Conservation (phyloP, 2,797 vertebrate genomes). For the Rhinogobio ventralis region DNA sequence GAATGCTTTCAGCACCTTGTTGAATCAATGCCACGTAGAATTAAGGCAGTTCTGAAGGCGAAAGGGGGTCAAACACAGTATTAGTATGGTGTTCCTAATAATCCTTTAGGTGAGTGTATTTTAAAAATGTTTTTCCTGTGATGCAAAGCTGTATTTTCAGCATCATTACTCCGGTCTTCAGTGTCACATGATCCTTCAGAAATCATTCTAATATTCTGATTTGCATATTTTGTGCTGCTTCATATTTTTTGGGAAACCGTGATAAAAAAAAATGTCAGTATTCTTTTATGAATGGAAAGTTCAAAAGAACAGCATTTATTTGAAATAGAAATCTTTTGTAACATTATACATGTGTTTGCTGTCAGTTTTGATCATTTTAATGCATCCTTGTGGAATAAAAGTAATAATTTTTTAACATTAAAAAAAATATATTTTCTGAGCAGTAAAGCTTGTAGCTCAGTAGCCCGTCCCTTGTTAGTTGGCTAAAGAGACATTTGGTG, state of each 20-base stretch:
- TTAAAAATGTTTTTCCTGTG: background rate
- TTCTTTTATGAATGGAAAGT: too few relatives aligned
- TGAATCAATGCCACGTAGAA: too few relatives aligned
- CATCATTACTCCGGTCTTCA: background rate
- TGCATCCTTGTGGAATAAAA: background rate
- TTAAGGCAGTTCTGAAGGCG: too few relatives aligned
- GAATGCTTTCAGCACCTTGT: too few relatives aligned
- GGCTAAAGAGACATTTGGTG: background rate
- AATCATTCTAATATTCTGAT: background rate
- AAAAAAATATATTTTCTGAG: background rate
- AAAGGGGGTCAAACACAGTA: too few relatives aligned
- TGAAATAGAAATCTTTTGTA: background rate
- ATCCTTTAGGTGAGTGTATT: too few relatives aligned
- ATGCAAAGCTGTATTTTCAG: background rate
- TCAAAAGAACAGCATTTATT: background rate
- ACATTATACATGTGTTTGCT: background rate
- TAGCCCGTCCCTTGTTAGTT: background rate
- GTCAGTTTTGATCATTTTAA: background rate
- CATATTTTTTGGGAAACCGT: background rate
- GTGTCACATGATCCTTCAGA: background rate
- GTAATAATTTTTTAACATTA: background rate
- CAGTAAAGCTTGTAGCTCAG: constrained; percentile 44
- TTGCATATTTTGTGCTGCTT: too few relatives aligned
- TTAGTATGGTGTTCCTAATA: too few relatives aligned
- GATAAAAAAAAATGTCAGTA: too few relatives aligned